Percentiles rank a stretch among this genome's conserved stretches.
These are phyloP conservation scores for Dorcus hopei DNA, from an alignment of 2,888 invertebrate genomes.

Conservation along the genomic window DNA sequence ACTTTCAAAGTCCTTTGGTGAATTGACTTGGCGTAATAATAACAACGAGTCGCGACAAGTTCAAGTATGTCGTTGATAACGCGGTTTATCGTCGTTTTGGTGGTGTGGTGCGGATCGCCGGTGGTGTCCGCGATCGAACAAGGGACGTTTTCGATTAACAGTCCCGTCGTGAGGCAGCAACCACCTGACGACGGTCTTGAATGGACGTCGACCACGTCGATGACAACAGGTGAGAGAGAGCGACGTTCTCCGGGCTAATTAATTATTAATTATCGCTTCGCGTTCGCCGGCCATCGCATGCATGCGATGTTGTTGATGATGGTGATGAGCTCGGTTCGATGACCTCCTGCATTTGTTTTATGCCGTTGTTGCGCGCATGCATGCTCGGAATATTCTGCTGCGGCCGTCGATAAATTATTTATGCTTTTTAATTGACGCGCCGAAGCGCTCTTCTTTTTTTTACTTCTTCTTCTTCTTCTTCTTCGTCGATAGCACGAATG, in stretches of 20 bases:
- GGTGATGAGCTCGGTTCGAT: not conserved
- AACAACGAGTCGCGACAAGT: not conserved
- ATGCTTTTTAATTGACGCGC: conserved; percentile 2
- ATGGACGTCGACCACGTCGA: not conserved
- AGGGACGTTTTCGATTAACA: not conserved
- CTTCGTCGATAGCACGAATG: no score
- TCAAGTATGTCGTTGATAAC: not conserved
- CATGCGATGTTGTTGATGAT: not conserved
- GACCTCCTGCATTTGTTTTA: conserved; percentile 12
- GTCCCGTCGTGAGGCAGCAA: not conserved
- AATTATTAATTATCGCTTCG: not conserved
- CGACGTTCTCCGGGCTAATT: not conserved
- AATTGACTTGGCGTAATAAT: no score
- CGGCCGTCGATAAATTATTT: conserved; percentile 4
- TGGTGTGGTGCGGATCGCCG: no score
- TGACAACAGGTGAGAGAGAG: not conserved
- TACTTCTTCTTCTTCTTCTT: no score
- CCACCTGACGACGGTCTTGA: not conserved
- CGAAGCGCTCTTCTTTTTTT: not conserved
- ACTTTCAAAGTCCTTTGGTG: not conserved
- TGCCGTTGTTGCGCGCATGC: conserved; percentile 4
- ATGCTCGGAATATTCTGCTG: not conserved
- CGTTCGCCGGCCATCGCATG: conserved; percentile 6
- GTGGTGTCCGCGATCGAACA: not conserved
- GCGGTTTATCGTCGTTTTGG: not conserved